phyloP scores from a whole-genome alignment of 2,113 vertebrate genomes.

The Salvator merianae region DNA sequence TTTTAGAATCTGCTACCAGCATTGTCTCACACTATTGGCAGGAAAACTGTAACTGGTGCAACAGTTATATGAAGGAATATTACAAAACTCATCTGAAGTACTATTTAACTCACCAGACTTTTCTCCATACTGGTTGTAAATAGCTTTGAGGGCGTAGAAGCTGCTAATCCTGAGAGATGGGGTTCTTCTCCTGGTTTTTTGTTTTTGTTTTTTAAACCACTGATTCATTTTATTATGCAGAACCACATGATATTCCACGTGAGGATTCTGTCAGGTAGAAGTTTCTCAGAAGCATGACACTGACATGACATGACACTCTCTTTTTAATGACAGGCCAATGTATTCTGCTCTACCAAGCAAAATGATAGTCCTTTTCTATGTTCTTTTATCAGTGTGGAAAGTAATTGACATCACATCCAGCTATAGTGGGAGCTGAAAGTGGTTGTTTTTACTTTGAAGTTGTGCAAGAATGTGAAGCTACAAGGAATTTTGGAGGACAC shows the following conservation, averaged over 20 bases:
- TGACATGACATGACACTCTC: background rate
- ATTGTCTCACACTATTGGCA: background rate
- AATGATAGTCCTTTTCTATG: background rate
- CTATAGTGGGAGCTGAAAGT: background rate
- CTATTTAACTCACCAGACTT: background rate
- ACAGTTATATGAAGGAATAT: no score
- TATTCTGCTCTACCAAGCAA: slow-evolving; percentile 12
- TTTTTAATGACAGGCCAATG: background rate
- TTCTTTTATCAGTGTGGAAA: background rate
- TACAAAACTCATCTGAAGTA: background rate
- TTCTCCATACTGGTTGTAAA: background rate
- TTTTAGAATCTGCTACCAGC: background rate
- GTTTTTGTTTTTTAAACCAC: background rate
- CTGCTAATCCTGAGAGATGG: background rate
- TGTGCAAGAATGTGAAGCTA: background rate
- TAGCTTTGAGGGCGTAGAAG: background rate
- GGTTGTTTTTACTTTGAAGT: background rate
- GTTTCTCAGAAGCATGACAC: background rate
- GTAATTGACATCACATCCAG: background rate
- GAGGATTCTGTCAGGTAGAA: background rate
- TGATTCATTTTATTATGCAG: background rate
- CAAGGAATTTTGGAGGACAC: background rate
- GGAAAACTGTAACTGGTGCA: no score
- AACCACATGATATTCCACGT: background rate
- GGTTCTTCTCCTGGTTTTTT: background rate